Base-by-base conservation (phyloP, 2,888 invertebrate genomes). In the Caenorhabditis sp. region DNA sequence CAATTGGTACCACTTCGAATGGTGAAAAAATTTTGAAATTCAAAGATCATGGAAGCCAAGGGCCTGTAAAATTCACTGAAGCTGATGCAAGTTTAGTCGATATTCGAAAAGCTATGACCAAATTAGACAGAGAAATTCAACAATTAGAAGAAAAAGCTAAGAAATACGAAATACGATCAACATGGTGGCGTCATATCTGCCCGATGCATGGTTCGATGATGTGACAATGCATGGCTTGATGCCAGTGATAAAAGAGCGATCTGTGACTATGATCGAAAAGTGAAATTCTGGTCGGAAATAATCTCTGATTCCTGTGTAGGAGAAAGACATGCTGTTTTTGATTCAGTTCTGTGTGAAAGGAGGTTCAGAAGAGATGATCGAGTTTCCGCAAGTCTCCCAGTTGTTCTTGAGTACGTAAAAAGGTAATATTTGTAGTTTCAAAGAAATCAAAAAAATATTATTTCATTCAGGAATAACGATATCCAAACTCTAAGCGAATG, bases 1-100 rank as follows among this genome's bases (percentile, higher is more conserved):
- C 81, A 0, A 76, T 78, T 3, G 85, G 86, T 3, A 59, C 43
- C 20, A 76, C 85, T 2, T 68, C 68, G 25, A 71, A 67, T 56
- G 85, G 85, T 8, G 85, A 87, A 36, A 81, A 80, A 71, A 72
- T 87, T 10, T 61, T 86, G 43, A 86, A 86, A 62, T 86, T 87
- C 61, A 86, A 83, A 69, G 85, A 82, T 26, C 62, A 66, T 50
- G 65, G 65, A 21, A 73, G 74, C 20, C 43, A 70, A 17, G 83
- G 76, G 1, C 86, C 86, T 3, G 83, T 78, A 7, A 72, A 76
- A 10, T 84, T 86, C 70, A 85, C 85, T 10, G 83, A 83, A 58
- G 70, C 83, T 1, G 86, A 86, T 58, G 83, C 83, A 1, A 82
- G 83, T 17, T 80, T 86, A 8, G 85, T 87, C 59, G 83, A 87